Base-by-base conservation (phyloP, 2,888 invertebrate genomes). In the Silvanus unidentatus region DNA sequence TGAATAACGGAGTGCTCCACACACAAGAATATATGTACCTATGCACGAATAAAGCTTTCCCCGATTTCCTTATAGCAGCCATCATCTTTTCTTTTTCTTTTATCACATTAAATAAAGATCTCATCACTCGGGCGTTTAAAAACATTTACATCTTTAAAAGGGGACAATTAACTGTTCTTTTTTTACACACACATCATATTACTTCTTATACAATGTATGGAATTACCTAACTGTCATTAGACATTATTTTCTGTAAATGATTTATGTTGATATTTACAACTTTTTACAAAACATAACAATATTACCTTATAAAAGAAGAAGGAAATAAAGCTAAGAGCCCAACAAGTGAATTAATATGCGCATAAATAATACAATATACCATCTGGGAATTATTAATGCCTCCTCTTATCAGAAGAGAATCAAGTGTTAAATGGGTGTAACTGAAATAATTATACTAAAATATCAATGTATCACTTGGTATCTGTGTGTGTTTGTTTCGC, bases 361-460 rank as follows among this genome's bases (percentile, higher is more conserved):
- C 54, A 57, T 58, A 58, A 57, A 58, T 57, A 58, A 60, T 16
- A 11, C 3, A 15, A 9, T 9, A 39, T 40, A 45, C 38, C 38
- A 27, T 11, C 44, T 45, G 42, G 54, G 56, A 47, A 60, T 63
- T 64, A 66, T 67, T 66, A n/a, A 66, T 44, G 44, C 13, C 4
- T 46, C n/a, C n/a, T 53, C 42, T 50, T 65, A 66, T 66, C 66
- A 58, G 51, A 47, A 54, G 53, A 50, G 55, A 57, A 68, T 68
- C 68, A 57, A 62, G 68, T 65, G 68, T 65, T 64, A 66, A 68
- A 65, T 66, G 67, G 69, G 68, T 63, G 69, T 65, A 60, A 64
- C 66, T 64, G 66, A 69, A 68, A 70, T 68, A 69, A 70, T 70
- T 69, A 70, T 68, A 66, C 65, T 70, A 68, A 68, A 69, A 70